Base-by-base conservation (phyloP, 2,797 vertebrate genomes). In the Chelmon rostratus region DNA sequence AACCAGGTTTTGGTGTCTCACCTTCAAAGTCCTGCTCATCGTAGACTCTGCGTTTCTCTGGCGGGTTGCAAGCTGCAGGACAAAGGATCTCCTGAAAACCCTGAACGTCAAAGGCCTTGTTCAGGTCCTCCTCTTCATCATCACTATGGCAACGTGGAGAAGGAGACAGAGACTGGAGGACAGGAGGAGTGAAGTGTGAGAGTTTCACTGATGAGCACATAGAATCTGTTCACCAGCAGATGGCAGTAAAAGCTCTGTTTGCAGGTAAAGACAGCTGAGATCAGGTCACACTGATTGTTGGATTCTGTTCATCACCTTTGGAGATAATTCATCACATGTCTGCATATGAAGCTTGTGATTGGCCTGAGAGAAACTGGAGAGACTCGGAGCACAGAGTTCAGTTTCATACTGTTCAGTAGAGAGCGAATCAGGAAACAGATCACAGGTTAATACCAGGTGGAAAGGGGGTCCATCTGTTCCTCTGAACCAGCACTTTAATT, bases 21-120 rank as follows among this genome's bases (percentile, higher is more conserved):
- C 97, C 97, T 83, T 97, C 96, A 15, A 96, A 96, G 88, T 98
- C 97, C 86, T 97, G 96, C 84, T 97, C 96, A 58, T 96, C 93
- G 2, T 96, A 97, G 87, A 92, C 95, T n/a, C 96, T 91, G 54
- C 95, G 95, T 1, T 95, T 95, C 86, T 97, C 97, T 0, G 95
- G 95, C 0, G 94, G 95, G 13, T 90, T 92, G 2, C 89, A 93
- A 13, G 83, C 92, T 47, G 92, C 86, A 35, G 61, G 95, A 13
- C 92, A 85, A 3, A 98, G 95, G 79, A 97, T 96, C 91, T 97
- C 95, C 82, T 97, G 96, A 7, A 98, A 97, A 47, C 96, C 93
- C 88, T 96, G 96, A 44, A 97, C 93, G 0, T 95, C 96, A 72
- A 97, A 93, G 0, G 95, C 95, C 77, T 96, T 95, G 88, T 96